A percentile compares a stretch with the other conserved stretches of the same genome.
phyloP scores from a whole-genome alignment of 2,113 vertebrate species.

The Phyllopteryx taeniolatus region DNA sequence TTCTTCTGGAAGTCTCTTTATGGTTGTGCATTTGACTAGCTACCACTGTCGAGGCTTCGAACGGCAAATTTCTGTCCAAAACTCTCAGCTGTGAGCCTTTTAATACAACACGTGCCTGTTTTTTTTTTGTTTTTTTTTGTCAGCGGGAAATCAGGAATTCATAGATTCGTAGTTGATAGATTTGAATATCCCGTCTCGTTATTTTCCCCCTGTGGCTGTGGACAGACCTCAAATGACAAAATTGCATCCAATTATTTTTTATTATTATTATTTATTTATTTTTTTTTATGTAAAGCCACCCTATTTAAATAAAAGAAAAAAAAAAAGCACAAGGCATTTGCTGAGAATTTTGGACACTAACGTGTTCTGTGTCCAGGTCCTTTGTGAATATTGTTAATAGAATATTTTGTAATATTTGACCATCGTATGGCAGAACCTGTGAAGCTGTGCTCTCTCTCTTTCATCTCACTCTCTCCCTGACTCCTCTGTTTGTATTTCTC shows the following conservation, averaged over 20 bases:
- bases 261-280: constrained; percentile 1
- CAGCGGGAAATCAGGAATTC: constrained; percentile 37
- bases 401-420: constrained; percentile 82
- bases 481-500: constrained; percentile 23
- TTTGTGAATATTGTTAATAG: constrained; percentile 81
- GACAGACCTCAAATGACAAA: constrained; percentile 42
- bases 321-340: constrained; percentile 69
- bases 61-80: constrained; percentile 60
- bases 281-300: constrained; percentile 39
- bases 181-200: constrained; percentile 20
- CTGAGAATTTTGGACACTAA: constrained; percentile 71
- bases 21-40: constrained; percentile 62
- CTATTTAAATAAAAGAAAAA: constrained; percentile 18
- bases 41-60: constrained; percentile 57
- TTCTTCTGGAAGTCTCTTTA: constrained; percentile 55
- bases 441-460: constrained; percentile 64
- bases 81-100: constrained; percentile 69
- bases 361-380: constrained; percentile 63
- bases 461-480: constrained; percentile 32
- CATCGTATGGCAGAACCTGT: constrained; percentile 77
- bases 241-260: constrained; percentile 19
- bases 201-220: constrained; percentile 19
- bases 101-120: constrained; percentile 71
- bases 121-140: constrained; percentile 36
- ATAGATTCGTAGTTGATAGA: constrained; percentile 13